Conservation (phyloP, 2,113 vertebrate species). For the Pseudopodoces humilis region DNA sequence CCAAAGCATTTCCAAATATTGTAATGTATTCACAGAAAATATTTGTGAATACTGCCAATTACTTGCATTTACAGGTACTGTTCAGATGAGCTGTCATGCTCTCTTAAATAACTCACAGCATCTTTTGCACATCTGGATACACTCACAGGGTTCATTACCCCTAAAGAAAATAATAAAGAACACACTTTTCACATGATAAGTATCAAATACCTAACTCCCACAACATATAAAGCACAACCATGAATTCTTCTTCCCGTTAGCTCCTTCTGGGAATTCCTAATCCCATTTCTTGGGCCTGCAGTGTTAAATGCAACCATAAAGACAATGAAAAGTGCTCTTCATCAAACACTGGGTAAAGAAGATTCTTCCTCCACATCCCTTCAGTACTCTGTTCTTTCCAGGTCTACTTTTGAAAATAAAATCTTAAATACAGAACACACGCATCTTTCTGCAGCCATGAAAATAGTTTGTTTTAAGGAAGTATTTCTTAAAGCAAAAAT, state of each 20-base stretch:
- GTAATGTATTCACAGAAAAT: background rate
- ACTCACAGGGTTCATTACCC: background rate
- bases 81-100: background rate
- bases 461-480: background rate
- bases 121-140: background rate
- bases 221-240: background rate
- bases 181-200: background rate
- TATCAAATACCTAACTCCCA: constrained; percentile 1
- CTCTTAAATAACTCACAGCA: constrained; percentile 19
- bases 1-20: background rate
- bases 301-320: background rate
- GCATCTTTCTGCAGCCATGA: background rate
- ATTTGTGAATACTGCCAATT: background rate
- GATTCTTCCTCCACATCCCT: background rate
- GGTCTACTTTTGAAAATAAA: background rate
- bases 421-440: background rate
- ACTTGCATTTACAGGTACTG: background rate
- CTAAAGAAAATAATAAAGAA: background rate
- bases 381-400: background rate
- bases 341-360: background rate
- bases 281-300: background rate
- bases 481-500: background rate
- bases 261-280: background rate
- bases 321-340: background rate
- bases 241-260: background rate